Evolutionary conservation across 2,113 vertebrate species (phyloP).

Genomic region (Tragulus kanchil): DNA sequence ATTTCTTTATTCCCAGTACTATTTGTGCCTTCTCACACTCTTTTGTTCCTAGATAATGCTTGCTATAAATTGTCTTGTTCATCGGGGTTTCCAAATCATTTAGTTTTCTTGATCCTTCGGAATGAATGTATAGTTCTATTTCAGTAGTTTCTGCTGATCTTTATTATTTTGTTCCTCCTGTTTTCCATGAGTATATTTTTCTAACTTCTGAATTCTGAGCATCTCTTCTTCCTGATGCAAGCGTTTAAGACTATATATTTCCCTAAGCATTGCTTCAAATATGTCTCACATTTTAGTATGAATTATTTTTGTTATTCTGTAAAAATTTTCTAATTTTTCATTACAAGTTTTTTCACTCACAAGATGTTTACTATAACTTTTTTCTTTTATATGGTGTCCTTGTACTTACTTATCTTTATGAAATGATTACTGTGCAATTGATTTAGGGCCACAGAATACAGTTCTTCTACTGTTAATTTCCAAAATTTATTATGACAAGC

Average conservation of each 20-base stretch:
- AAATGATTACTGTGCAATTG: constrained; percentile 19
- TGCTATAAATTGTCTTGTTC: background rate
- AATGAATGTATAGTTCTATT: background rate
- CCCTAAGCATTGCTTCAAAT: background rate
- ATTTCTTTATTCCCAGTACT: background rate
- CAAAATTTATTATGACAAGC: background rate
- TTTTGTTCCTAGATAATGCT: constrained; percentile 19
- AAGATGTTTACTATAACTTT: background rate
- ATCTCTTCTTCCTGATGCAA: background rate
- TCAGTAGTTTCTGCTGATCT: background rate
- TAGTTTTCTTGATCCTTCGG: background rate
- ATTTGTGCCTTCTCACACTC: background rate
- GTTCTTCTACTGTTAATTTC: background rate
- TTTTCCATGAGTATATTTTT: background rate
- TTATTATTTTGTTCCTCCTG: background rate
- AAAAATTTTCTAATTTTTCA: constrained; percentile 43
- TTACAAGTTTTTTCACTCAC: background rate
- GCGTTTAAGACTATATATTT: background rate
- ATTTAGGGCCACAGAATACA: background rate
- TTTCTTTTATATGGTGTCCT: background rate
- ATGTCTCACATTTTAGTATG: background rate
- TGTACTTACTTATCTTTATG: background rate
- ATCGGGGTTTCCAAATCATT: background rate
- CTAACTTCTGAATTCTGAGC: background rate
- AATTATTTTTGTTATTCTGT: constrained; percentile 1